Base-by-base conservation (phyloP, 2,113 vertebrate genomes). In the Phycodurus eques region DNA sequence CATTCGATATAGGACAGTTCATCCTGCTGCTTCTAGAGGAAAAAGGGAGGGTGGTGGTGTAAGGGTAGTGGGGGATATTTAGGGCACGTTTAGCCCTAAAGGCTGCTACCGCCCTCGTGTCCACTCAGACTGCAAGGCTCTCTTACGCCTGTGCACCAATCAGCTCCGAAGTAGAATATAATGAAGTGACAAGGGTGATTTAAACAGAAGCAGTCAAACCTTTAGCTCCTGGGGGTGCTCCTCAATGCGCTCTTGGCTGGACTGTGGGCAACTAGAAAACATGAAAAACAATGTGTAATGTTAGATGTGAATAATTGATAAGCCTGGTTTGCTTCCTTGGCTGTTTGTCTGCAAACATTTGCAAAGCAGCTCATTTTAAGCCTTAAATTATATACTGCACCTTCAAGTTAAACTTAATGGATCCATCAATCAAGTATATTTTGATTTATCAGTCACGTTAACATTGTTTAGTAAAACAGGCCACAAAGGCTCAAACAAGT, bases 71-170 rank as follows among this genome's bases (percentile, higher is more conserved):
- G 63, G 0, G 59, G 49, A 61, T 83, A 93, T 89, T 82, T 85
- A 86, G 92, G 88, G 74, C 91, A 90, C 35, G 31, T 80, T 78
- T 68, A 80, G 75, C 90, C 91, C 88, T 83, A 0, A 77, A 79
- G 89, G 88, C 84, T 70, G 54, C 13, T 47, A 68, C 60, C 61
- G 67, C 68, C 14, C 56, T 54, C 31, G 44, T 51, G 14, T 63
- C 78, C 49, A 72, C 70, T 67, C 71, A 15, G 1, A 73, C 83
- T 85, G 82, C 83, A 79, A 79, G 53, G 79, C 73, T 20, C 10
- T 72, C 78, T 88, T 78, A 86, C 68, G 71, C 76, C 72, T 67
- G 70, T 44, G 35, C 76, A 75, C 31, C n/a, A 78, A 74, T 76
- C 57, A 49, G 77, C 71, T 74, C 31, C 51, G 31, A 60, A 47